A percentile compares a stretch with the other conserved stretches of the same genome.
phyloP scores from a whole-genome alignment of 1,140 invertebrate species.

The Micrasema longulum region DNA sequence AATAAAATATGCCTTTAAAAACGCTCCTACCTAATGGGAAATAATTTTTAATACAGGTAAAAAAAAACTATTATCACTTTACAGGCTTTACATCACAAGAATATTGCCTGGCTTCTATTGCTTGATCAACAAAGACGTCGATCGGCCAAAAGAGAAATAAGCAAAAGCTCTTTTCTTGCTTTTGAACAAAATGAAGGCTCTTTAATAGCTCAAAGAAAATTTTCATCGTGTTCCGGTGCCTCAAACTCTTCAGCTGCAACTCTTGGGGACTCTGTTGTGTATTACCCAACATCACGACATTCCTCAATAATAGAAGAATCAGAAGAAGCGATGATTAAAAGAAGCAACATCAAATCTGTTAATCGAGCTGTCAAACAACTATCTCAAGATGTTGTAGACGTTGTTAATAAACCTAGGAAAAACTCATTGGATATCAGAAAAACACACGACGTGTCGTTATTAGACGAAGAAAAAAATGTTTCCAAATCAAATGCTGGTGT shows the following conservation, averaged over 20 bases:
- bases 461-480: background rate
- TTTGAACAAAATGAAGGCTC: constrained; percentile 6
- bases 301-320: constrained; percentile 45
- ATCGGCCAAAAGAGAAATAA: constrained; percentile 46
- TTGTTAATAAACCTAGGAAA: constrained; percentile 42
- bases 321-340: constrained; percentile 33
- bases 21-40: too few relatives aligned
- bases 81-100: constrained; percentile 43
- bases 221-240: constrained; percentile 25
- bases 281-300: constrained; percentile 40
- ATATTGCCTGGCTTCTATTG: constrained; percentile 48
- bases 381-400: constrained; percentile 49
- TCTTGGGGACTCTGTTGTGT: constrained; percentile 40
- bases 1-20: too few relatives aligned
- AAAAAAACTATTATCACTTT: constrained; percentile 24
- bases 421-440: constrained; percentile 5
- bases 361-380: constrained; percentile 45
- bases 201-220: background rate
- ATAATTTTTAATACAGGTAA: too few relatives aligned
- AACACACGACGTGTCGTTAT: background rate
- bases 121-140: constrained; percentile 50
- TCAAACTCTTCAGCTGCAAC: constrained; percentile 40
- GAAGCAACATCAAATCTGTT: constrained; percentile 36
- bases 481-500: background rate
- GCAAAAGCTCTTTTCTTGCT: constrained; percentile 7